Conservation (phyloP, 1,140 invertebrate species). For the Arion vulgaris region DNA sequence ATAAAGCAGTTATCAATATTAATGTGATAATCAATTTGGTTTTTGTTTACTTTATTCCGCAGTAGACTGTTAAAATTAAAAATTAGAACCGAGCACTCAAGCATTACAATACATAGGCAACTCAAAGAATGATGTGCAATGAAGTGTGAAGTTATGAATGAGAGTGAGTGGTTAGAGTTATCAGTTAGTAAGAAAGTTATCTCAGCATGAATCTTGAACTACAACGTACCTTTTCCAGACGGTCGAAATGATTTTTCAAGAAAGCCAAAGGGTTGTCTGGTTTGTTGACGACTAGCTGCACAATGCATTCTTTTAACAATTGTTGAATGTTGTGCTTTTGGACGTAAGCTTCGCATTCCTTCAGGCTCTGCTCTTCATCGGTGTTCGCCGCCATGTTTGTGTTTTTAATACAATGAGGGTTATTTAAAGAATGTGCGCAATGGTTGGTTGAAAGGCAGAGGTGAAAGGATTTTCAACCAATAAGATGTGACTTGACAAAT, state of each 20-base stretch:
- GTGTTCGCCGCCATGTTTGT: slow-evolving; percentile 67
- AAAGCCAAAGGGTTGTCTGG: slow-evolving; percentile 97
- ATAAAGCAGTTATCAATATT: too few relatives aligned
- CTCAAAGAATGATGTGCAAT: too few relatives aligned
- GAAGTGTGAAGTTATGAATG: too few relatives aligned
- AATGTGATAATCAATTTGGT: too few relatives aligned
- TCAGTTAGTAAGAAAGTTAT: too few relatives aligned
- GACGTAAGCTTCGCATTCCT: slow-evolving; percentile 96
- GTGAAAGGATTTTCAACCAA: not conserved
- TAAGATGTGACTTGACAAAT: not conserved
- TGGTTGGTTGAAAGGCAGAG: not conserved
- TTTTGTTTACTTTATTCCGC: too few relatives aligned
- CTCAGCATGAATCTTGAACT: too few relatives aligned
- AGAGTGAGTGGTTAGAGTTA: too few relatives aligned
- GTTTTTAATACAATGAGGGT: not conserved
- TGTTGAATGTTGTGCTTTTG: slow-evolving; percentile 94
- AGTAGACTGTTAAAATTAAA: too few relatives aligned
- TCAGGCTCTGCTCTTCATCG: slow-evolving; percentile 76
- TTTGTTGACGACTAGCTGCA: slow-evolving; percentile 95
- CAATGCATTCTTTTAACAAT: slow-evolving; percentile 97
- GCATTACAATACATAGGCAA: too few relatives aligned
- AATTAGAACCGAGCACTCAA: too few relatives aligned
- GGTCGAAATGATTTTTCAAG: slow-evolving; percentile 97
- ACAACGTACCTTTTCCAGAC: slow-evolving; percentile 91
- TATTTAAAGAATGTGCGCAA: not conserved